phyloP scores from a whole-genome alignment of 1,140 invertebrate species.

The Saccostrea echinata region DNA sequence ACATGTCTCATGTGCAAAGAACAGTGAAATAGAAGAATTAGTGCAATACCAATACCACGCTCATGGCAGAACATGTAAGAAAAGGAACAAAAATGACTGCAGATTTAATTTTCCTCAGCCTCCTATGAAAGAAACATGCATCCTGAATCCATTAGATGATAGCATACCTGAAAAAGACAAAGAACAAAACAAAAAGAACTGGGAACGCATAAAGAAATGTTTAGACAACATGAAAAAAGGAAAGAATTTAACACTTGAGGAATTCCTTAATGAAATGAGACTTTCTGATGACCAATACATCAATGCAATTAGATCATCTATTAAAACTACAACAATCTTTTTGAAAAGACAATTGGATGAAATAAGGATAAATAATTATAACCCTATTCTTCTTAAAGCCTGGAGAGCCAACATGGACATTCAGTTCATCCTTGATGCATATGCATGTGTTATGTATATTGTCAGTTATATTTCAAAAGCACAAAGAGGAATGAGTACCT shows the following conservation, averaged over 20 bases:
- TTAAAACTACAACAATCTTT: not conserved
- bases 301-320: no score
- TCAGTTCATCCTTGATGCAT: no score
- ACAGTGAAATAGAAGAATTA: not conserved
- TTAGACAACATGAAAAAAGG: not conserved
- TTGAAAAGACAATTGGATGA: no score
- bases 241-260: no score
- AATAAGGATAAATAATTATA: no score
- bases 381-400: no score
- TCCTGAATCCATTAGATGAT: conserved; percentile 13
- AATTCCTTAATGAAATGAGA: no score
- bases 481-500: no score
- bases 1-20: conserved; percentile 27
- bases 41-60: conserved; percentile 47
- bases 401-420: no score
- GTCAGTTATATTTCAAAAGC: no score
- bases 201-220: not conserved
- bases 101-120: conserved; percentile 27
- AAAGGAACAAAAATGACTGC: conserved; percentile 37
- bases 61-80: conserved; percentile 51
- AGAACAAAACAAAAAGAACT: not conserved
- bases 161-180: not conserved
- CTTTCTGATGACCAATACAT: no score
- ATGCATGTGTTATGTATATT: no score
- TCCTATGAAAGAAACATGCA: not conserved